These are phyloP conservation scores for Scrobipalpa atriplicella DNA, from an alignment of 2,888 invertebrate species.

Conservation along the genomic window DNA sequence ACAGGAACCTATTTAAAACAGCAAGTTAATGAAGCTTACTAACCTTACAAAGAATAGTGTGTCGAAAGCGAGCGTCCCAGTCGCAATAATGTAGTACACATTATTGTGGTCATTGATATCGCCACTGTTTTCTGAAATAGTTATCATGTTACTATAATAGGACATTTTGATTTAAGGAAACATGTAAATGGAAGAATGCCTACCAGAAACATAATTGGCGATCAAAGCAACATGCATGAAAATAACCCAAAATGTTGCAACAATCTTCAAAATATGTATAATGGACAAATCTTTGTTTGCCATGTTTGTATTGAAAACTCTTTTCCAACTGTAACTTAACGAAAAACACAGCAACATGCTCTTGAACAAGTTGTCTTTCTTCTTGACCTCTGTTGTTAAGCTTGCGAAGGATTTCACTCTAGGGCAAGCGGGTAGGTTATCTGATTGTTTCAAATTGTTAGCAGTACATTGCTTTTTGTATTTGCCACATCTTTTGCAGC, in stretches of 20 bases:
- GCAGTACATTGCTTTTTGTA: slow-evolving; percentile 66
- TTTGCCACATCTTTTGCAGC: slow-evolving; percentile 70
- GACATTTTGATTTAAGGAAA: neutral
- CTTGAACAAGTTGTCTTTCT: slow-evolving; percentile 52
- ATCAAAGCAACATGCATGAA: slow-evolving; percentile 84
- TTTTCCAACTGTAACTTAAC: slow-evolving; percentile 64
- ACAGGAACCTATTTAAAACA: neutral
- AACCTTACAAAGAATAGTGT: slow-evolving; percentile 85
- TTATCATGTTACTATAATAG: neutral
- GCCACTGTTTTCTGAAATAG: slow-evolving; percentile 67
- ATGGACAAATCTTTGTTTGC: slow-evolving; percentile 78
- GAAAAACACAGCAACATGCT: slow-evolving; percentile 71
- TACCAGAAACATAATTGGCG: slow-evolving; percentile 85
- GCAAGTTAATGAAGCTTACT: slow-evolving; percentile 21
- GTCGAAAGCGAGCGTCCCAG: slow-evolving; percentile 83
- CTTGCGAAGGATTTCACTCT: slow-evolving; percentile 62
- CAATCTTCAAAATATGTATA: slow-evolving; percentile 84
- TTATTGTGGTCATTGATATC: slow-evolving; percentile 68
- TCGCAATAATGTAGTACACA: slow-evolving; percentile 76
- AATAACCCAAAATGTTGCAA: slow-evolving; percentile 86
- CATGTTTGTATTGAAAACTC: slow-evolving; percentile 71
- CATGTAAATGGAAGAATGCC: slow-evolving; percentile 14
- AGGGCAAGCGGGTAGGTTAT: slow-evolving; percentile 57
- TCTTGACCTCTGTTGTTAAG: slow-evolving; percentile 57
- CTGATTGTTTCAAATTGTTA: slow-evolving; percentile 45